phyloP scores from a whole-genome alignment of 2,797 vertebrate species.

The Carcharodon carcharias region DNA sequence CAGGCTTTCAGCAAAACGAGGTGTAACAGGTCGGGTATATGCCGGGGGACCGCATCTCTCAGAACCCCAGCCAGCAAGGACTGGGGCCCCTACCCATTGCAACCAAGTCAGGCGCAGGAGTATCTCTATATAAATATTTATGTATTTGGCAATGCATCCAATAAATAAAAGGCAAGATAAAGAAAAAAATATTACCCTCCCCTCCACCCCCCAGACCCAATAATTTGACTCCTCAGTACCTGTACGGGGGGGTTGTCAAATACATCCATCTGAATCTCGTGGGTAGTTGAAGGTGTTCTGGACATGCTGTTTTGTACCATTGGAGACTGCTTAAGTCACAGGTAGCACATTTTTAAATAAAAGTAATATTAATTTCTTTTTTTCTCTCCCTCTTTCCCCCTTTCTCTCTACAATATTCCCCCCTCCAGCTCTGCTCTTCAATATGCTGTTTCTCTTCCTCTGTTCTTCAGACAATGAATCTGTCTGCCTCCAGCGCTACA shows the following conservation, averaged over 20 bases:
- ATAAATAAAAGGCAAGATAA: not conserved
- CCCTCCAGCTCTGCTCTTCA: not conserved
- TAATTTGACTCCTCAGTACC: slow-evolving; percentile 56
- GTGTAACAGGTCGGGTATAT: not conserved
- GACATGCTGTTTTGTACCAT: slow-evolving; percentile 99
- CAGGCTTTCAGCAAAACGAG: not conserved
- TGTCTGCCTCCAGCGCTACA: not conserved
- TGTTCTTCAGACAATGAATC: not conserved
- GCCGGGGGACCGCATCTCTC: not conserved
- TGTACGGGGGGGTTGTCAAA: slow-evolving; percentile 84
- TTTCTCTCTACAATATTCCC: not conserved
- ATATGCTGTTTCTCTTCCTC: not conserved
- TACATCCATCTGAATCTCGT: slow-evolving; percentile 98
- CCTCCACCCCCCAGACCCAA: not conserved
- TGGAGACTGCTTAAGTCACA: slow-evolving; percentile 52
- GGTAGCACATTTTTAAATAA: slow-evolving; percentile 11
- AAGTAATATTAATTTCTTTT: not conserved
- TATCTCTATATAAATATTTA: not conserved
- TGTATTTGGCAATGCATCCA: not conserved
- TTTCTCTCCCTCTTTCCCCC: not conserved
- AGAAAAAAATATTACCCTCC: not conserved
- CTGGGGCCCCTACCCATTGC: not conserved
- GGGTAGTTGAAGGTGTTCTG: slow-evolving; percentile 90
- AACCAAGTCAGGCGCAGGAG: not conserved
- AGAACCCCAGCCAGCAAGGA: not conserved